Percentiles rank a stretch among this genome's conserved stretches.
Conservation (phyloP, 1,140 invertebrate genomes). For the Dysdera silvatica region DNA sequence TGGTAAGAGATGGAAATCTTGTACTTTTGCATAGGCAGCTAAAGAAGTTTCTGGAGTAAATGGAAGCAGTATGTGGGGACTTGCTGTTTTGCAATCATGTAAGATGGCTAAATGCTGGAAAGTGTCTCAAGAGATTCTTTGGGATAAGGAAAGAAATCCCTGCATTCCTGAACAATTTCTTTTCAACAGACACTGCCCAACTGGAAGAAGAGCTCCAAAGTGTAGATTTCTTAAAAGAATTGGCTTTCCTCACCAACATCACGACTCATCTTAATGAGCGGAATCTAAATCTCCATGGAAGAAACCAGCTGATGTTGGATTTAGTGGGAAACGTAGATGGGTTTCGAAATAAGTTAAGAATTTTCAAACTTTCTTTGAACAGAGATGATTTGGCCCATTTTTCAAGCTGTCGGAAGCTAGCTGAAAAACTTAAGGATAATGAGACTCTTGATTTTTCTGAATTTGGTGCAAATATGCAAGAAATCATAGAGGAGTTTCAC, state of each 20-base stretch:
- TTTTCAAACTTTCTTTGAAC: slow-evolving; percentile 4
- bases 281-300: slow-evolving; percentile 9
- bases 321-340: slow-evolving; percentile 15
- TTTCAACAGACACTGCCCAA: background rate
- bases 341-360: slow-evolving; percentile 16
- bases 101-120: slow-evolving; percentile 15
- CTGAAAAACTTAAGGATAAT: background rate
- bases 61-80: slow-evolving; percentile 16
- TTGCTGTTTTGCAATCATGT: slow-evolving; percentile 12
- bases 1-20: no score
- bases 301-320: slow-evolving; percentile 2
- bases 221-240: slow-evolving; percentile 10
- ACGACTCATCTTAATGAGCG: background rate
- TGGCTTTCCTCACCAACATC: slow-evolving; percentile 14
- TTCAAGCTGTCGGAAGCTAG: background rate
- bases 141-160: slow-evolving; percentile 19
- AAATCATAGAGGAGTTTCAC: background rate
- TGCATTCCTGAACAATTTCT: background rate
- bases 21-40: no score
- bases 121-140: slow-evolving; percentile 17
- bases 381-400: slow-evolving; percentile 3
- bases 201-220: slow-evolving; percentile 16
- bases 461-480: background rate
- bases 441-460: background rate
- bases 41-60: no score